Percentiles rank a stretch among this genome's conserved stretches.
Evolutionary conservation across 2,888 invertebrate species (phyloP).

Genomic region (Ditylenchus weischeri): DNA sequence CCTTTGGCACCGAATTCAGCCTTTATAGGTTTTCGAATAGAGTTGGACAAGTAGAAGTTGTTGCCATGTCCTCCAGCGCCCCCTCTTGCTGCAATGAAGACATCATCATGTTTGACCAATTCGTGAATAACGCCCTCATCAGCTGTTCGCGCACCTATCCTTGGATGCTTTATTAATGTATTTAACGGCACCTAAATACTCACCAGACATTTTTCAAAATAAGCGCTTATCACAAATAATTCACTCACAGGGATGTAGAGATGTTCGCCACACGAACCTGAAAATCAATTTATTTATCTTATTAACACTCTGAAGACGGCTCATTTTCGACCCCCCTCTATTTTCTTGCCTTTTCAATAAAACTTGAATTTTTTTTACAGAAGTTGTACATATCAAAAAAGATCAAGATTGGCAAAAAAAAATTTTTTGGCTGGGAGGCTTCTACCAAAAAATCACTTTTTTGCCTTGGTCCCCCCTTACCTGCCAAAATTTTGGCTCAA

Average conservation of each 20-base stretch:
- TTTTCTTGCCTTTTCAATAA: too few relatives aligned
- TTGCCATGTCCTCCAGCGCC: slow-evolving; percentile 95
- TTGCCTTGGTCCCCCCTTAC: too few relatives aligned
- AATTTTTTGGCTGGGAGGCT: too few relatives aligned
- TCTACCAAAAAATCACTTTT: too few relatives aligned
- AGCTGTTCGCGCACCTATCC: slow-evolving; percentile 39
- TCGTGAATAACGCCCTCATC: slow-evolving; percentile 70
- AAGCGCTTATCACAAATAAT: neutral
- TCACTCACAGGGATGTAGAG: neutral
- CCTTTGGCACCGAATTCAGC: slow-evolving; percentile 83
- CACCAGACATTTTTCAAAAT: neutral
- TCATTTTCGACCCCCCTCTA: too few relatives aligned
- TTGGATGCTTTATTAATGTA: slow-evolving; percentile 68
- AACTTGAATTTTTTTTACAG: too few relatives aligned
- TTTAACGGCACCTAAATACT: slow-evolving; percentile 69
- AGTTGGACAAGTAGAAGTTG: slow-evolving; percentile 78
- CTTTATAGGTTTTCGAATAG: slow-evolving; percentile 75
- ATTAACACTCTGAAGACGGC: too few relatives aligned
- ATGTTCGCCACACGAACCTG: neutral
- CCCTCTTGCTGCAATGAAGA: slow-evolving; percentile 88
- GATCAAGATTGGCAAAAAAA: too few relatives aligned
- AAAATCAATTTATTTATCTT: neutral
- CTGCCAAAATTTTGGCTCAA: too few relatives aligned
- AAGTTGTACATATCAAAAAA: too few relatives aligned
- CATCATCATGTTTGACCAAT: slow-evolving; percentile 68